These are phyloP conservation scores for Mormyrus lacerda DNA, from an alignment of 2,113 vertebrate species.

Conservation along the genomic window DNA sequence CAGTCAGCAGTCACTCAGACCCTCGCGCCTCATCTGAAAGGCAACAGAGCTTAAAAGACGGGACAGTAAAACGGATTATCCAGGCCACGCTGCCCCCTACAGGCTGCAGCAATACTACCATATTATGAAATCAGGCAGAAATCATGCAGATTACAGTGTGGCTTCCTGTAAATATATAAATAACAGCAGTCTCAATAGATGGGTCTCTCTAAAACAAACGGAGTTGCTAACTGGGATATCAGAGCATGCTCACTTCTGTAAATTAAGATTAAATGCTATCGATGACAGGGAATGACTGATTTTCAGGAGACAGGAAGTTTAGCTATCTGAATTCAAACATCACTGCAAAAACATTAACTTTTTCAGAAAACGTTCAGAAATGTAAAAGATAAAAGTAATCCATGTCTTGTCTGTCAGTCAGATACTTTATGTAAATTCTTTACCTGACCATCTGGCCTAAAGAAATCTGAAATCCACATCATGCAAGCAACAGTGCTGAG, in stretches of 20 bases:
- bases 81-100: background rate
- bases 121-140: background rate
- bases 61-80: background rate
- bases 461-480: background rate
- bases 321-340: background rate
- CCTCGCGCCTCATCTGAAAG: background rate
- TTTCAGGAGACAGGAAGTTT: background rate
- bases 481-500: background rate
- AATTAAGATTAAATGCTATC: no score
- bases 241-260: background rate
- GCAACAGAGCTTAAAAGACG: background rate
- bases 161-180: background rate
- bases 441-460: background rate
- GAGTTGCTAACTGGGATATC: background rate
- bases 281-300: no score
- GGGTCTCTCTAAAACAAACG: background rate
- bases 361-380: background rate
- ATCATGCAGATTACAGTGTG: background rate
- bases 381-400: background rate
- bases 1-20: background rate
- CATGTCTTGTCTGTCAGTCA: background rate
- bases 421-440: background rate
- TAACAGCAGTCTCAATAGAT: background rate
- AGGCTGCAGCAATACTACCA: background rate
- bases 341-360: background rate